Percentiles rank a stretch among this genome's conserved stretches.
phyloP scores from a whole-genome alignment of 2,797 vertebrate species.

The Pipistrellus kuhlii region DNA sequence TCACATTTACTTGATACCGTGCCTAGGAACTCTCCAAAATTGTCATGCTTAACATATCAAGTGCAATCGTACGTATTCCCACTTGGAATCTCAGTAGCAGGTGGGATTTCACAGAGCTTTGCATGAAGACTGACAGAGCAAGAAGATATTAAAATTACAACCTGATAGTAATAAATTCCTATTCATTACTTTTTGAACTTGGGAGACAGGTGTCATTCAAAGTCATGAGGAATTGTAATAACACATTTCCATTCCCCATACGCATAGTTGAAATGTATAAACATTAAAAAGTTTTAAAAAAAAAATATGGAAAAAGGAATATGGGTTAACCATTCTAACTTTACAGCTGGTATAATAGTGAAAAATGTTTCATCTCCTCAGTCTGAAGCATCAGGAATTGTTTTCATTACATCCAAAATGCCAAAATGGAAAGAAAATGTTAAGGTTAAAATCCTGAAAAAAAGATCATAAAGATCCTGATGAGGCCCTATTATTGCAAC shows the following conservation, averaged over 20 bases:
- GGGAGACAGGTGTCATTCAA: neutral
- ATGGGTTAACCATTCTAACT: constrained; percentile 10
- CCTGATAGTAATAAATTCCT: neutral
- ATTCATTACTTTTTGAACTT: neutral
- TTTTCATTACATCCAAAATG: constrained; percentile 65
- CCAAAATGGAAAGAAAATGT: constrained; percentile 72
- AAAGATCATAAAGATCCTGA: constrained; percentile 71
- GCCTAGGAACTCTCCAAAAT: constrained; percentile 29
- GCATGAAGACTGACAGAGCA: neutral
- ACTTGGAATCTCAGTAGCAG: neutral
- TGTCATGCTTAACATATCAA: constrained; percentile 40
- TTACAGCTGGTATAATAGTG: neutral
- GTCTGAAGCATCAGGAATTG: constrained; percentile 64
- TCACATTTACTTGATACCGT: constrained; percentile 49
- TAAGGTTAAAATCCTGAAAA: constrained; percentile 49
- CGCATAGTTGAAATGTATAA: neutral
- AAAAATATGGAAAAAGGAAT: neutral
- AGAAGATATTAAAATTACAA: neutral
- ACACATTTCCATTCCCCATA: neutral
- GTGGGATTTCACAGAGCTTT: neutral
- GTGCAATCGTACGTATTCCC: neutral
- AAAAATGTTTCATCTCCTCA: constrained; percentile 62
- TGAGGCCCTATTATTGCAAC: constrained; percentile 68
- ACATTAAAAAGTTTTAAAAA: neutral
- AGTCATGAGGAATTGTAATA: neutral